These are phyloP conservation scores for Orchesella flavescens DNA, from an alignment of 2,888 invertebrate genomes.

Conservation along the genomic window DNA sequence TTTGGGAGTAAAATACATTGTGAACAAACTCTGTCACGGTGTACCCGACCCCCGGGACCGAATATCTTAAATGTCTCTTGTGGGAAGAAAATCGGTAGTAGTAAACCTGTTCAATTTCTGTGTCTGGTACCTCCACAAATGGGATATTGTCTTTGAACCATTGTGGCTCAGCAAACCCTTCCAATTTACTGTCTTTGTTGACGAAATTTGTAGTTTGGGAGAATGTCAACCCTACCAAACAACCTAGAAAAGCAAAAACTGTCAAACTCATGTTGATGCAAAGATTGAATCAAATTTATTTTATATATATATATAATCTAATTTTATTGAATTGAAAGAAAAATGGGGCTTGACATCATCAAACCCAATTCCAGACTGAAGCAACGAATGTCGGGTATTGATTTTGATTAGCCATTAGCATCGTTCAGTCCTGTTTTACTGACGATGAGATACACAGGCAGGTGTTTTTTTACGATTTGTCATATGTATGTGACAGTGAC, in stretches of 20 bases:
- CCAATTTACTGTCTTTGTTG: conserved; percentile 57
- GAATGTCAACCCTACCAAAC: background rate
- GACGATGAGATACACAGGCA: no score
- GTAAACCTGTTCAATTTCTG: conserved; percentile 69
- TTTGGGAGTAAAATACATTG: conserved; percentile 66
- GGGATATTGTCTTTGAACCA: conserved; percentile 71
- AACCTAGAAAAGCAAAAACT: background rate
- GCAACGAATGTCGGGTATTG: background rate
- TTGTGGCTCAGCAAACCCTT: conserved; percentile 59
- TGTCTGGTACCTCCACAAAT: conserved; percentile 68
- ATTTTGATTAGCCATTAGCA: no score
- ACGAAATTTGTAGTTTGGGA: conserved; percentile 63
- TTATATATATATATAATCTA: no score
- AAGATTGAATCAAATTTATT: no score
- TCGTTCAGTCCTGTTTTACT: no score
- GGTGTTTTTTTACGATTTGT: no score
- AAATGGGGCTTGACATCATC: no score
- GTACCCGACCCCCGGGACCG: conserved; percentile 67
- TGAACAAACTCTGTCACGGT: conserved; percentile 71
- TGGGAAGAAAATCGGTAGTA: conserved; percentile 70
- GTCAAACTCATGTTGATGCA: background rate
- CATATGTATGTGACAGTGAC: no score
- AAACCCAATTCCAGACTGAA: no score
- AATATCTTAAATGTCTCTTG: conserved; percentile 69
- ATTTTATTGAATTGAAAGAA: no score